Base-by-base conservation (phyloP, 2,888 invertebrate species). In the Amitus sp. region DNA sequence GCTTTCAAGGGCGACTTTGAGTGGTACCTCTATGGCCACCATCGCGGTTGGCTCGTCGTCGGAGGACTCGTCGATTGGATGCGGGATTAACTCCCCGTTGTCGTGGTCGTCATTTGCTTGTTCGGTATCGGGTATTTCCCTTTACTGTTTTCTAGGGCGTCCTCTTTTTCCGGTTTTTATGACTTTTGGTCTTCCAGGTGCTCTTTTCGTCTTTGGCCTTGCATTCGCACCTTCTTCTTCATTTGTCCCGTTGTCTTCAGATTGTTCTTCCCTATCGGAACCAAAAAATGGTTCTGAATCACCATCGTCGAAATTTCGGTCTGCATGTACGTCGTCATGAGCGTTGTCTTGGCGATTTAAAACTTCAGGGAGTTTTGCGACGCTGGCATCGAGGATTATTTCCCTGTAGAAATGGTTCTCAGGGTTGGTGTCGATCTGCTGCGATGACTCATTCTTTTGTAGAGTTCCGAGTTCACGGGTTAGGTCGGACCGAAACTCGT, bases 91-190 rank as follows among this genome's bases (percentile, higher is more conserved):
- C n/a, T n/a, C n/a, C n/a, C 15, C 20, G 23, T 27, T 15, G 2
- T 23, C 28, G 7, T 19, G 19, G 10, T 33, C 9, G 33, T n/a
- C 4, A 12, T 15, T 20, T 12, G 20, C 13, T 23, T 37, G 27
- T n/a, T 15, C 12, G 15, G 13, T 15, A 10, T 1, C n/a, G 13
- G 28, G 6, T 10, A 28, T 23, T 15, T 7, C 5, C n/a, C 33
- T 18, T 34, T 34, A 34, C 12, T 18, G 19, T 34, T 47, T 47
- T 1, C 6, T 10, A 13, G 49, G 49, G 4, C 49, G 49, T n/a
- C 49, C 40, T 19, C 42, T 49, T 28, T 30, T 49, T 15, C 49
- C 49, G 27, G 40, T 34, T 5, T 12, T 20, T 13, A 19, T 4
- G 7, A 30, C 23, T n/a, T 3, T 30, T 1, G 49, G 49, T 19